phyloP scores from a whole-genome alignment of 2,888 invertebrate species.

The Cerceris rybyensis region DNA sequence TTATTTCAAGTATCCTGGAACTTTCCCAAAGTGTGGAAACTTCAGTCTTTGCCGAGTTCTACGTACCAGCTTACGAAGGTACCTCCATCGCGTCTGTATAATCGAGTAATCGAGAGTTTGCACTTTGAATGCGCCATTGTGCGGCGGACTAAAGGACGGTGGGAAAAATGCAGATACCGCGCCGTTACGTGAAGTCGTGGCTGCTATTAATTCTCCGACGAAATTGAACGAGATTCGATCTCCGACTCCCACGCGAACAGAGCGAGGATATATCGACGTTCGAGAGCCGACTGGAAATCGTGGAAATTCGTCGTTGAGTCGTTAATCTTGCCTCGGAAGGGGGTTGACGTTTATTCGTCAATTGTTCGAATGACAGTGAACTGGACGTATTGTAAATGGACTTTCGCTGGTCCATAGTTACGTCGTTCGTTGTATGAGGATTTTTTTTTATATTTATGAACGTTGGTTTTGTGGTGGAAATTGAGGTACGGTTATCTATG shows the following conservation, averaged over 20 bases:
- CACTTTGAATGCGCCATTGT: conserved; percentile 64
- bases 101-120: conserved; percentile 61
- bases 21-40: conserved; percentile 28
- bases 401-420: too few species aligned
- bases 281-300: conserved; percentile 28
- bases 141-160: conserved; percentile 38
- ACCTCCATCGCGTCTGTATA: conserved; percentile 35
- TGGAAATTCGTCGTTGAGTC: conserved; percentile 40
- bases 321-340: conserved; percentile 33
- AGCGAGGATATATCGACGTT: conserved; percentile 49
- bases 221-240: conserved; percentile 69
- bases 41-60: conserved; percentile 40
- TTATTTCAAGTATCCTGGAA: conserved; percentile 5
- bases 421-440: too few species aligned
- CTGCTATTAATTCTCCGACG: conserved; percentile 61
- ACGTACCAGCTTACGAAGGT: conserved; percentile 13
- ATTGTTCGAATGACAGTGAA: too few species aligned
- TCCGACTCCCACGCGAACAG: conserved; percentile 63
- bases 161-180: conserved; percentile 51
- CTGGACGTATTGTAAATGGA: too few species aligned
- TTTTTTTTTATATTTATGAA: too few species aligned
- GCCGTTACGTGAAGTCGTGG: conserved; percentile 64
- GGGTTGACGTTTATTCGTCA: not conserved
- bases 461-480: too few species aligned
- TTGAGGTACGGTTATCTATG: too few species aligned